These are phyloP conservation scores for Myotis brandtii DNA, from an alignment of 2,113 vertebrate genomes.

Conservation along the genomic window DNA sequence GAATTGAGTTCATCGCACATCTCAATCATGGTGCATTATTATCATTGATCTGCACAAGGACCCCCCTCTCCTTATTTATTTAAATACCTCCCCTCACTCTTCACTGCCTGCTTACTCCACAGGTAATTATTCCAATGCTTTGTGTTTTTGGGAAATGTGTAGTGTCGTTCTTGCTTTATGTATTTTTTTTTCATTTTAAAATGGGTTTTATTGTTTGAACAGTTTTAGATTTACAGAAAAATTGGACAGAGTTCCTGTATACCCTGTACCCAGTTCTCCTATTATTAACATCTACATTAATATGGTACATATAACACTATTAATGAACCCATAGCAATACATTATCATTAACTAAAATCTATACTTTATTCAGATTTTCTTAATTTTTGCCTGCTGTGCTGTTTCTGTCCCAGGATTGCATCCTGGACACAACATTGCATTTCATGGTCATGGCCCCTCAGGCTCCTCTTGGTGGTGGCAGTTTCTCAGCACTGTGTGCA, in stretches of 20 bases:
- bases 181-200: slow-evolving; percentile 14
- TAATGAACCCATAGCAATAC: not conserved
- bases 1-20: not conserved
- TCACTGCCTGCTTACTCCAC: not conserved
- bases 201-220: not conserved
- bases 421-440: not conserved
- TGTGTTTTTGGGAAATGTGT: not conserved
- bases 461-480: not conserved
- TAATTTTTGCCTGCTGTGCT: not conserved
- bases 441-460: not conserved
- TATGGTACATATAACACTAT: not conserved
- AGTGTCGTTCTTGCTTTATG: not conserved
- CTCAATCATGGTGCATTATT: rapidly evolving
- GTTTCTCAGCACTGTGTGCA: not conserved
- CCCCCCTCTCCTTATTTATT: too few relatives aligned
- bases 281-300: not conserved
- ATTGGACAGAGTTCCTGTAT: not conserved
- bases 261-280: not conserved
- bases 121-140: not conserved
- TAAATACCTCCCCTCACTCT: not conserved
- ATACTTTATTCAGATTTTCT: not conserved
- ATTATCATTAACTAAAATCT: not conserved
- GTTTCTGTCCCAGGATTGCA: not conserved
- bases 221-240: slow-evolving; percentile 27
- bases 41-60: too few relatives aligned